Conservation (phyloP, 2,113 vertebrate species). For the Sinosuthora webbiana region DNA sequence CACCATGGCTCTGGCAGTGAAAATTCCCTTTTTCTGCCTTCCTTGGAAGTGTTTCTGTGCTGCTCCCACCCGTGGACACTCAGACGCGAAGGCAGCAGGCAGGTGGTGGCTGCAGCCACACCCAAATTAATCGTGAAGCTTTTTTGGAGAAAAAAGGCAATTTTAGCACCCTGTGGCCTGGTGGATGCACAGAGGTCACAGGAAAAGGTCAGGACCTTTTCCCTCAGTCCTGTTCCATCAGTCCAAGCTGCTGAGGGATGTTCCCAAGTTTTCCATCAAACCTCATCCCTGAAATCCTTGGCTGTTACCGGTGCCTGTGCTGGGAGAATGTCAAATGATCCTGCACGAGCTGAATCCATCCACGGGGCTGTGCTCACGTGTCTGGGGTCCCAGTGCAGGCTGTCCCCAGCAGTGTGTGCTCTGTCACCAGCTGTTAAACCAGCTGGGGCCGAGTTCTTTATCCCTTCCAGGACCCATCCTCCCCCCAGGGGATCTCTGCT, state of each 20-base stretch:
- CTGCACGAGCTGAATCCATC: neutral
- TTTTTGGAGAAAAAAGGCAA: no score
- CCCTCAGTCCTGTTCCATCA: neutral
- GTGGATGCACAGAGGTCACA: neutral
- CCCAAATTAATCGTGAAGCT: no score
- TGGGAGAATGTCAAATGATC: neutral
- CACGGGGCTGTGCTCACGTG: neutral
- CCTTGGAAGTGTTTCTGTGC: rapidly evolving
- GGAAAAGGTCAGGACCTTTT: neutral
- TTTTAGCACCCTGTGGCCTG: neutral
- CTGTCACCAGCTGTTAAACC: no score
- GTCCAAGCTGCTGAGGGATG: neutral
- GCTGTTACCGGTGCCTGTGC: neutral
- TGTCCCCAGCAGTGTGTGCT: no score
- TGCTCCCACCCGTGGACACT: neutral
- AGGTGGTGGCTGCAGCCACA: neutral
- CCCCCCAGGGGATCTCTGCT: no score
- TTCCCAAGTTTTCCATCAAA: neutral
- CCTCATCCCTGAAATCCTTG: neutral
- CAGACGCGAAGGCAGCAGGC: rapidly evolving
- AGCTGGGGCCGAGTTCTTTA: no score
- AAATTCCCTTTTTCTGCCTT: neutral
- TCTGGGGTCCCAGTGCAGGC: no score
- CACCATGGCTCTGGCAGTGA: rapidly evolving
- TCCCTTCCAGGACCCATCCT: no score